Conservation (phyloP, 2,888 invertebrate species). For the Cylloceria caligata region DNA sequence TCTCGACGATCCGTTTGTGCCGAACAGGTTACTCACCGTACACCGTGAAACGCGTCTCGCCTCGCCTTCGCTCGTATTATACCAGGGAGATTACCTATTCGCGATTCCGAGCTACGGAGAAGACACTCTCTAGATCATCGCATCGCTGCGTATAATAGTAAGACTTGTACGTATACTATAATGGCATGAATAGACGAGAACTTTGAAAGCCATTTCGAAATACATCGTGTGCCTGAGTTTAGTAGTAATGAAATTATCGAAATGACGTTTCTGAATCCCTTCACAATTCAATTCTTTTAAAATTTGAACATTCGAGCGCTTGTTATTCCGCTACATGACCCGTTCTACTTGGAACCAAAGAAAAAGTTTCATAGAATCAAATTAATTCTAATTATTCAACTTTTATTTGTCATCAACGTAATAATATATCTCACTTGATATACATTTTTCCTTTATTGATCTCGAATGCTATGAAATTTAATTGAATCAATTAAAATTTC, state of each 20-base stretch:
- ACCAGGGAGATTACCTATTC: slow-evolving; percentile 37
- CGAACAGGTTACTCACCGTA: slow-evolving; percentile 51
- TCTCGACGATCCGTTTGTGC: slow-evolving; percentile 57
- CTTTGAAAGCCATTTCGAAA: slow-evolving; percentile 22
- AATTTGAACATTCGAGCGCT: not conserved
- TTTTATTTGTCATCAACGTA: too few relatives aligned
- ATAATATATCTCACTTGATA: too few relatives aligned
- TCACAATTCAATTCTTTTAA: not conserved
- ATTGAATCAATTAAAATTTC: too few relatives aligned
- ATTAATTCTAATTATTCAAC: too few relatives aligned
- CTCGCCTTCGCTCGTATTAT: slow-evolving; percentile 39
- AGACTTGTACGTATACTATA: slow-evolving; percentile 10
- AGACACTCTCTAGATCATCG: slow-evolving; percentile 56
- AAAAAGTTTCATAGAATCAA: too few relatives aligned
- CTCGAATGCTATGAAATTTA: too few relatives aligned
- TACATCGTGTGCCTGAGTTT: not conserved
- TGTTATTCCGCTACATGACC: not conserved
- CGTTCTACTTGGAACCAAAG: too few relatives aligned
- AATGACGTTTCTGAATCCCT: not conserved
- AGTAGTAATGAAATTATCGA: slow-evolving; percentile 6
- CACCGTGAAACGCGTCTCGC: slow-evolving; percentile 38
- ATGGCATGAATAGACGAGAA: not conserved
- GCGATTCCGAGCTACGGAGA: slow-evolving; percentile 40
- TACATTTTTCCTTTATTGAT: too few relatives aligned
- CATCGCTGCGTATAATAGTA: slow-evolving; percentile 46